These are phyloP conservation scores for Forbesichthys papilliferus DNA, from an alignment of 2,113 vertebrate species.

Conservation along the genomic window DNA sequence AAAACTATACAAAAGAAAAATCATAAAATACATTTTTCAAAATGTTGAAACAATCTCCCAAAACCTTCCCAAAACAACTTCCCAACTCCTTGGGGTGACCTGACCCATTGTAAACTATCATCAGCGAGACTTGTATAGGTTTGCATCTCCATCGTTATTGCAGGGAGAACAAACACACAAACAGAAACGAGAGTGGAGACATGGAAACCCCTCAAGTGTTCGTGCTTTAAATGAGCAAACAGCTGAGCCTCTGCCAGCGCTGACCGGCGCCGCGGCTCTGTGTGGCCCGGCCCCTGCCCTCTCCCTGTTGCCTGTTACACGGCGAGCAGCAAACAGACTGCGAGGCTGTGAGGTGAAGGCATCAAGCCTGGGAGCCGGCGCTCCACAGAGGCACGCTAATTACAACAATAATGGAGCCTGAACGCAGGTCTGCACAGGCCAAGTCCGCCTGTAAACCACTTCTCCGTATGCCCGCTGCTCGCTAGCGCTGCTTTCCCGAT, in stretches of 20 bases:
- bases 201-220: slow-evolving; percentile 49
- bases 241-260: slow-evolving; percentile 61
- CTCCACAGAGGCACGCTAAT: slow-evolving; percentile 64
- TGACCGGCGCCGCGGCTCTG: slow-evolving; percentile 43
- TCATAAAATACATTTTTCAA: too few relatives aligned
- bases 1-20: too few relatives aligned
- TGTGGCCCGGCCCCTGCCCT: slow-evolving; percentile 60
- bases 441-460: slow-evolving; percentile 57
- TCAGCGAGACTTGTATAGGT: slow-evolving; percentile 14
- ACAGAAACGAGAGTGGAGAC: slow-evolving; percentile 46
- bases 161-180: slow-evolving; percentile 53
- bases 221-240: slow-evolving; percentile 67
- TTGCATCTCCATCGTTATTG: slow-evolving; percentile 6
- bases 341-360: slow-evolving; percentile 67
- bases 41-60: too few relatives aligned
- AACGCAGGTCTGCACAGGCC: slow-evolving; percentile 66
- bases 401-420: slow-evolving; percentile 75
- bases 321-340: slow-evolving; percentile 63
- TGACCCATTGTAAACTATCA: too few relatives aligned
- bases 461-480: slow-evolving; percentile 49
- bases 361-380: slow-evolving; percentile 56
- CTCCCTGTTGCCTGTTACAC: slow-evolving; percentile 46
- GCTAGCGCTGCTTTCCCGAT: slow-evolving; percentile 54
- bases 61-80: too few relatives aligned
- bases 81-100: too few relatives aligned